Evolutionary conservation across 2,797 vertebrate genomes (phyloP).

Genomic region (Ceryle rudis): DNA sequence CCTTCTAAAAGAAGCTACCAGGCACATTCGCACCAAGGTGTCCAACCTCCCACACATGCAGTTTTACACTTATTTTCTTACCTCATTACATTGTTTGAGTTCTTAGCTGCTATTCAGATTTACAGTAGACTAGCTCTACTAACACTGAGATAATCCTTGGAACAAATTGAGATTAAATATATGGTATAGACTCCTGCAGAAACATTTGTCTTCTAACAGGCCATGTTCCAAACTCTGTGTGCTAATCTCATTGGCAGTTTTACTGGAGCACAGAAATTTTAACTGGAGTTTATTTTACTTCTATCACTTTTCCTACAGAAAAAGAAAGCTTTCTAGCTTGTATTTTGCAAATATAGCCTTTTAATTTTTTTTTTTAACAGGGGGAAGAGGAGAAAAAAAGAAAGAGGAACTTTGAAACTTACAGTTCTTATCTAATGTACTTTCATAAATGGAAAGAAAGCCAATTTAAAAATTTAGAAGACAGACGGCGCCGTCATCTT

Average conservation of each 20-base stretch:
- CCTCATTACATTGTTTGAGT: not conserved
- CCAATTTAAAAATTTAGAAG: not conserved
- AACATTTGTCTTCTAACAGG: constrained; percentile 13
- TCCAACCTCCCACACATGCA: not conserved
- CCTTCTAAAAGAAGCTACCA: not conserved
- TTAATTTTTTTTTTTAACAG: not conserved
- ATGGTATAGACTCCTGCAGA: not conserved
- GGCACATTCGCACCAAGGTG: fast-evolving
- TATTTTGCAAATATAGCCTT: not conserved
- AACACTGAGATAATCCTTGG: not conserved
- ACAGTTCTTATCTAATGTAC: not conserved
- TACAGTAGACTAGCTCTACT: not conserved
- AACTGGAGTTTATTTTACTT: constrained; percentile 41
- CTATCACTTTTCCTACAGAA: not conserved
- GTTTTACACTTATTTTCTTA: not conserved
- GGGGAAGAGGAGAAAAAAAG: no score
- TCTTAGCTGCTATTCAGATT: not conserved
- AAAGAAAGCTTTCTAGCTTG: not conserved
- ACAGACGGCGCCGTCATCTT: not conserved
- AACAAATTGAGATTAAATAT: constrained; percentile 27
- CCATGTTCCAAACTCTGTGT: not conserved
- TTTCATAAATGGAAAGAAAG: not conserved
- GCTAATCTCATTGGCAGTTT: constrained; percentile 21
- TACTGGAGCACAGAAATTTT: not conserved
- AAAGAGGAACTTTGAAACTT: not conserved